Base-by-base conservation (phyloP, 2,888 invertebrate genomes). In the Pyrochroa serraticornis region DNA sequence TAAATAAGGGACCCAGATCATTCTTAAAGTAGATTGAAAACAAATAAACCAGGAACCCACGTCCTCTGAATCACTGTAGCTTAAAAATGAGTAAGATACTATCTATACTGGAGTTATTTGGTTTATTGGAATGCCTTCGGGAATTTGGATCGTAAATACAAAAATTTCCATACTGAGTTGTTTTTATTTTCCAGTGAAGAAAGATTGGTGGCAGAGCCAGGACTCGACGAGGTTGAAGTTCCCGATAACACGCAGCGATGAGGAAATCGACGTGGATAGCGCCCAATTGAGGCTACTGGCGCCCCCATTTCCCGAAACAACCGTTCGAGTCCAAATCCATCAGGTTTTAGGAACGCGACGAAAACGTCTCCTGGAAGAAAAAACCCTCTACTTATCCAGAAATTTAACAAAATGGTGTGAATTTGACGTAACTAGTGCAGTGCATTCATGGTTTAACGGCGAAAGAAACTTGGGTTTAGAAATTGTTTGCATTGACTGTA, bases 331-430 rank as follows among this genome's bases (percentile, higher is more conserved):
- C n/a, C 71, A 72, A 63, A 67, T 80, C 14, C 75, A 76, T 60
- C 77, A 79, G 44, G 74, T 80, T 55, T 66, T 82, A 32, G 79
- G 80, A 43, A 68, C 75, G 0, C 74, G 77, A 31, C 75, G 79
- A 48, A 74, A 77, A 44, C 71, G 76, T 34, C 70, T 81, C 9
- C 64, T 83, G 43, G 72, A 75, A 31, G 75, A 78, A 50, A 70
- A 72, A 48, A 73, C 66, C 33, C 67, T 82, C 67, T 72, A 80
- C 71, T 62, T 79, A 69, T 68, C 75, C 44, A 58, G 65, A 53
- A 62, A 70, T 38, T 71, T 75, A 35, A 80, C 83, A 1, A 83
- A 83, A 62, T 87, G 87, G 87, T 75, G 84, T 37, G 85, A 87
- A 52, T 79, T 87, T 53, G 87, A 87, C 70, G 80, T 85, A 2